A percentile compares a stretch with the other conserved stretches of the same genome.
Evolutionary conservation across 2,797 vertebrate species (phyloP).

Genomic region (Poecilia wingei): DNA sequence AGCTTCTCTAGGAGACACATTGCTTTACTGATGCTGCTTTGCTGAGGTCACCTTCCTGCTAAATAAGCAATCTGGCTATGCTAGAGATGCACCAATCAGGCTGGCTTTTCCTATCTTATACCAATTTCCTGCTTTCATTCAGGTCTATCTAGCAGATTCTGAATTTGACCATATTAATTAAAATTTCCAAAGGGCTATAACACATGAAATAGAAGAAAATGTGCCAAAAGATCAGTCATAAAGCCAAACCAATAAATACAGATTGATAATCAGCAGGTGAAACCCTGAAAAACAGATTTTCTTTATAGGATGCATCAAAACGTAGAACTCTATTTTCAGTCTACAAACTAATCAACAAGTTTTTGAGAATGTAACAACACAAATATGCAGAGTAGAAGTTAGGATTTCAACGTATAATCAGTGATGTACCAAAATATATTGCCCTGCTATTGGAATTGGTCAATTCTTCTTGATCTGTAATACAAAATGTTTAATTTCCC

Average conservation of each 20-base stretch:
- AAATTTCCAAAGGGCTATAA: neutral
- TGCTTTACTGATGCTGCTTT: slow-evolving; percentile 40
- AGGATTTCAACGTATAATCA: neutral
- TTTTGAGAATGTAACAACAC: neutral
- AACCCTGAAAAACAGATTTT: neutral
- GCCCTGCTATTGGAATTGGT: neutral
- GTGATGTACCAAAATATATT: neutral
- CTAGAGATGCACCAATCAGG: neutral
- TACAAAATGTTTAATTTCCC: neutral
- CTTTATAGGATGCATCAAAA: neutral
- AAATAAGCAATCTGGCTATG: slow-evolving; percentile 38
- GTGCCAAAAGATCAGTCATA: neutral
- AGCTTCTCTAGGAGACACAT: slow-evolving; percentile 47
- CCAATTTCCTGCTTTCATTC: neutral
- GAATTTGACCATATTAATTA: neutral
- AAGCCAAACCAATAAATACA: neutral
- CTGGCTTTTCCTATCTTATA: neutral
- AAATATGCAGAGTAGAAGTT: neutral
- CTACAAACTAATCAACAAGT: neutral
- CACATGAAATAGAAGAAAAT: neutral
- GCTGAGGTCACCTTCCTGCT: slow-evolving; percentile 78
- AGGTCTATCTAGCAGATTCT: neutral
- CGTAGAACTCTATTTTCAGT: neutral
- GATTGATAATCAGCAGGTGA: neutral
- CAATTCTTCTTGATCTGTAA: neutral